Conservation (phyloP, 2,797 vertebrate genomes). For the Synanceia verrucosa region DNA sequence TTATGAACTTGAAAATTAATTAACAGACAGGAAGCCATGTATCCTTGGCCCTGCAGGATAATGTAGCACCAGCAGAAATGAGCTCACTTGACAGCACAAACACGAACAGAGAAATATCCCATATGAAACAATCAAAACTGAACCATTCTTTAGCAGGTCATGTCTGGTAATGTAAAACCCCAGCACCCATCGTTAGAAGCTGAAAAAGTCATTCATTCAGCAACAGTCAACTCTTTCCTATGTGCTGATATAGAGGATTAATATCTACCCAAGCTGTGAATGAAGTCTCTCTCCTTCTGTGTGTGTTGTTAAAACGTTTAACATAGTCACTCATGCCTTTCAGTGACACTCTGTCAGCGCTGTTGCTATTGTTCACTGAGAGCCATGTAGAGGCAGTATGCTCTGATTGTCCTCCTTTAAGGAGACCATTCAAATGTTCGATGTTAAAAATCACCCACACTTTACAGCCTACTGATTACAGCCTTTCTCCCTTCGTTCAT, state of each 20-base stretch:
- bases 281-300: neutral
- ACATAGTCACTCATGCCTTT: neutral
- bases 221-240: neutral
- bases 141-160: neutral
- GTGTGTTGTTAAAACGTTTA: neutral
- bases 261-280: neutral
- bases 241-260: neutral
- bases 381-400: neutral
- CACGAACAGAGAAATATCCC: neutral
- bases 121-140: neutral
- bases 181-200: neutral
- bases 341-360: neutral
- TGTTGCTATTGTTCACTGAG: neutral
- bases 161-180: neutral
- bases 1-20: constrained; percentile 47
- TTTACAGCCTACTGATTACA: neutral
- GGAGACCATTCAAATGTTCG: neutral
- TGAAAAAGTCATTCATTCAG: neutral
- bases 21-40: constrained; percentile 25
- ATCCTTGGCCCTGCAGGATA: constrained; percentile 24
- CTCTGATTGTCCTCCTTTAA: neutral
- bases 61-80: constrained; percentile 6
- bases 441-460: neutral
- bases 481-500: neutral
- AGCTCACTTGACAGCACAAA: constrained; percentile 3